Base-by-base conservation (phyloP, 2,888 invertebrate genomes). In the Noctua comes region DNA sequence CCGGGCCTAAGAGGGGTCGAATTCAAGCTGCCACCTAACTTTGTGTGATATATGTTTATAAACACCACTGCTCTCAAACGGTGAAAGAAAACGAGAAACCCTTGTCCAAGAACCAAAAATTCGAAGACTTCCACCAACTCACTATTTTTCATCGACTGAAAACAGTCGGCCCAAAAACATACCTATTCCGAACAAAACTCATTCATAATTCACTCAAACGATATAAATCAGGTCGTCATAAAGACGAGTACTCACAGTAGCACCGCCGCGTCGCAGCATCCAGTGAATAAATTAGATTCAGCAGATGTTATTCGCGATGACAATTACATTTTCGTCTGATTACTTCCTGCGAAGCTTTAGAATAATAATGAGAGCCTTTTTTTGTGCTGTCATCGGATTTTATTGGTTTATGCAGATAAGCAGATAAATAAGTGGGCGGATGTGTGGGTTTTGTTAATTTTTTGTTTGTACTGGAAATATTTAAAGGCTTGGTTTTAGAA, bases 261-360 rank as follows among this genome's bases (percentile, higher is more conserved):
- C 62, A 59, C 36, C 78, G 54, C 71, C 76, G 64, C 73, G 76
- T 74, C 83, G 65, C 80, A 76, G 78, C 83, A 80, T 68, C 70
- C 82, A 88, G 90, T 92, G 92, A 92, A 92, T 93, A 92, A 92
- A 93, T 93, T 93, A 91, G 83, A 88, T 88, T 90, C 88, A 87
- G 88, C 91, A 88, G 90, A 92, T 89, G 91, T 92, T 93, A 92
- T 93, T 92, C 91, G 91, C 90, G 91, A 92, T 91, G 92, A 94
- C 93, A 92, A 93, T 92, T 94, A 93, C 91, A 92, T 92, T 92
- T 92, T 89, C 89, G 87, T 88, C 90, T 92, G 92, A 94, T 94
- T 93, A 92, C 92, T 92, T 91, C 89, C 90, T 86, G 83, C 86
- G 86, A 87, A 76, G 88, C 88, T 89, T 89, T 89, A 79, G 93